phyloP scores from a whole-genome alignment of 2,797 vertebrate species.

The Petrocephalus sullivani region DNA sequence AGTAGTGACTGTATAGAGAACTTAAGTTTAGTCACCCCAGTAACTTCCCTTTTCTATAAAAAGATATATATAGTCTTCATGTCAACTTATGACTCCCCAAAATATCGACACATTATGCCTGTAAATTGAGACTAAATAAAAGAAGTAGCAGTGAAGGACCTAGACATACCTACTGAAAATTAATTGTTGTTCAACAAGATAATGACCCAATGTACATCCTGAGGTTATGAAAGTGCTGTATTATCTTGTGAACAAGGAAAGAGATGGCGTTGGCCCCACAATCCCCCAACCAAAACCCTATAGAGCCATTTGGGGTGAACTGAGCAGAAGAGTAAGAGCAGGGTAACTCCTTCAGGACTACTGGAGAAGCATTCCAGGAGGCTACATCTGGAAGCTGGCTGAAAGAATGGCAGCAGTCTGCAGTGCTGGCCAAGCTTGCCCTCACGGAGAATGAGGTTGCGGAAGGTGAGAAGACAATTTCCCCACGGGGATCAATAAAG shows the following conservation, averaged over 20 bases:
- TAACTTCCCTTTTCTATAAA: not conserved
- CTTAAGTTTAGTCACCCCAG: not conserved
- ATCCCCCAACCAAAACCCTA: not conserved
- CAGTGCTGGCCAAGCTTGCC: too few relatives aligned
- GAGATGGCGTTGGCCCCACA: not conserved
- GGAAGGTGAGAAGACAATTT: too few relatives aligned
- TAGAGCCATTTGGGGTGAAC: not conserved
- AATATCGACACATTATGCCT: not conserved
- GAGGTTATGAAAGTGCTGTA: not conserved
- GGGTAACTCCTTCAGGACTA: not conserved
- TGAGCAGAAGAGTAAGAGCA: not conserved
- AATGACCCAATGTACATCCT: too few relatives aligned
- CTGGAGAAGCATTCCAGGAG: not conserved
- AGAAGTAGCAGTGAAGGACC: not conserved
- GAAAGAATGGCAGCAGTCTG: too few relatives aligned
- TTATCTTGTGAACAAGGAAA: not conserved
- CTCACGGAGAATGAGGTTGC: too few relatives aligned
- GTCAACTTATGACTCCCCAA: not conserved
- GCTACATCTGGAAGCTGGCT: too few relatives aligned
- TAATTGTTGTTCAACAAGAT: too few relatives aligned
- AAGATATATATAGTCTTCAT: not conserved
- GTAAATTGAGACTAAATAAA: not conserved
- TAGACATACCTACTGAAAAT: not conserved
- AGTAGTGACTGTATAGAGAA: not conserved
- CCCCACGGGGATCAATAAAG: too few relatives aligned